Conservation (phyloP, 2,113 vertebrate species). For the Pseudorasbora parva region DNA sequence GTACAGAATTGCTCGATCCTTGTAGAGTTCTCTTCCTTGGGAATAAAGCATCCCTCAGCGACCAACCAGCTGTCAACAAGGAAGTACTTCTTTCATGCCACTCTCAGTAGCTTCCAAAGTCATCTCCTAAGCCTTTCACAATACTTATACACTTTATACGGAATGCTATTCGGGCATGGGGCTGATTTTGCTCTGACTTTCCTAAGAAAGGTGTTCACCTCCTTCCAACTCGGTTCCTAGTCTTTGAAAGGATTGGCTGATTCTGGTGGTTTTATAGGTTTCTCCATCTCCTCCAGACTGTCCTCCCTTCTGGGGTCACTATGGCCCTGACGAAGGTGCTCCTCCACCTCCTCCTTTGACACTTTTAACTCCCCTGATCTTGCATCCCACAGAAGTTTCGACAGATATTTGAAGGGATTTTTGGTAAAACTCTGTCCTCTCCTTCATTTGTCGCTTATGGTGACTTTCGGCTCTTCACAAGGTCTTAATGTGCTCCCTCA, state of each 20-base stretch:
- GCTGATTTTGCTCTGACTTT: background rate
- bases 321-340: too few relatives aligned
- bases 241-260: background rate
- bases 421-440: background rate
- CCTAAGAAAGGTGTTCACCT: background rate
- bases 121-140: background rate
- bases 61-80: background rate
- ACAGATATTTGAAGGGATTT: background rate
- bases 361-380: background rate
- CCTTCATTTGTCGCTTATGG: background rate
- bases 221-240: background rate
- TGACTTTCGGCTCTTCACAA: background rate
- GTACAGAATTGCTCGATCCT: background rate
- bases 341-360: background rate
- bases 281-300: too few relatives aligned
- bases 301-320: too few relatives aligned
- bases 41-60: background rate
- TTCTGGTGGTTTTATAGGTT: too few relatives aligned
- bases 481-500: background rate
- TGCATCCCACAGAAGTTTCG: background rate
- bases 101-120: background rate
- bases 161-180: background rate
- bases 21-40: constrained; percentile 3
- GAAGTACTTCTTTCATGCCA: background rate
- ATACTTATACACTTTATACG: background rate